Conservation (phyloP, 1,140 invertebrate genomes). For the Linepithema humile region DNA sequence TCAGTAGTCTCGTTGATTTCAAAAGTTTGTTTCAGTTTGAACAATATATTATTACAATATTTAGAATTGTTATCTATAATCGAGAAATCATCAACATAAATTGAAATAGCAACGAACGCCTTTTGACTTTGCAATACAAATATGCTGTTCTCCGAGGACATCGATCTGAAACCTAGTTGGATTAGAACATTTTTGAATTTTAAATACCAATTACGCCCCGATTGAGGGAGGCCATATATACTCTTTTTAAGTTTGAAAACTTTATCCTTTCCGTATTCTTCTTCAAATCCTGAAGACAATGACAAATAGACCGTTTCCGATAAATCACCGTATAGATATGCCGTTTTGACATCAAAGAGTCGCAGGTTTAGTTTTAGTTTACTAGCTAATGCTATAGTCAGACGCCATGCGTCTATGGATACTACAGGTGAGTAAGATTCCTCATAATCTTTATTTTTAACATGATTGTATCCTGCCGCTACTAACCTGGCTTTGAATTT, state of each 20-base stretch:
- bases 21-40: not conserved
- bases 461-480: conserved; percentile 24
- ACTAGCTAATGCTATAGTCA: not conserved
- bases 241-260: conserved; percentile 4
- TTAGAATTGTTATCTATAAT: too few species aligned
- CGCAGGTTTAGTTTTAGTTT: not conserved
- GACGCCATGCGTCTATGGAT: conserved; percentile 10
- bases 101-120: too few species aligned
- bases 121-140: too few species aligned
- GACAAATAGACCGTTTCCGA: not conserved
- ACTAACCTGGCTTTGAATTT: conserved; percentile 23
- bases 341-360: conserved; percentile 22
- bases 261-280: not conserved
- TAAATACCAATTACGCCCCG: not conserved
- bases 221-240: conserved; percentile 23
- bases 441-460: conserved; percentile 3
- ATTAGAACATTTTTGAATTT: too few species aligned
- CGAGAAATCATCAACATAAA: too few species aligned
- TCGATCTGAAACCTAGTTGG: too few species aligned
- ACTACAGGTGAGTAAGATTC: conserved; percentile 34
- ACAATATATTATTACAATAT: too few species aligned
- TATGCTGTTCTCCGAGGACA: too few species aligned
- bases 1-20: not conserved
- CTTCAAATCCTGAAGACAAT: not conserved
- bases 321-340: conserved; percentile 1